Base-by-base conservation (phyloP, 2,888 invertebrate species). In the Lycaena phlaeas region DNA sequence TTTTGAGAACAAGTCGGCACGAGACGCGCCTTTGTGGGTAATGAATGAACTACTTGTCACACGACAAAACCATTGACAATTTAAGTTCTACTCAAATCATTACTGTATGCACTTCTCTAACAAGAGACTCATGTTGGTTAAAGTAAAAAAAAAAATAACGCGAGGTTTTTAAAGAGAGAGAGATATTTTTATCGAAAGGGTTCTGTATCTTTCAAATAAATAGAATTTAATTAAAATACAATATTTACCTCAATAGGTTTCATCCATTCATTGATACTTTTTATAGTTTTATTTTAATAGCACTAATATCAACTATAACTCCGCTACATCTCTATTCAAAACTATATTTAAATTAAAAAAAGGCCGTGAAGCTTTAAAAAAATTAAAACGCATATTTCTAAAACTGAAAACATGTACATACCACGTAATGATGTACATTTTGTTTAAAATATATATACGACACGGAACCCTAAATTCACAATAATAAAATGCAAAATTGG, bases 41-140 rank as follows among this genome's bases (percentile, higher is more conserved):
- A 5, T 38, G 18, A 27, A 29, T 28, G 30, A 34, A 34, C 40
- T 36, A 43, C 75, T 77, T 81, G 77, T 71, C 73, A 75, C 68
- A 64, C 56, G 64, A 70, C 71, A 68, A 72, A 69, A 65, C 60
- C 74, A 75, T 75, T 78, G 63, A 72, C 62, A 66, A 71, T 74
- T 75, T 67, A 66, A 62, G 63, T 57, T 49, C 29, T 41, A 45
- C 15, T 42, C 25, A 18, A n/a, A n/a, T n/a, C n/a, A n/a, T n/a
- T 38, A 18, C n/a, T 29, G n/a, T n/a, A n/a, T n/a, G 11, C 15
- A 29, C 14, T 12, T 26, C 22, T 26, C 12, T 27, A 15, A 27
- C 27, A 11, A 27, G 37, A 37, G 17, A 5, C 14, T 14, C 15
- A 7, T 12, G 27, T 9, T 15, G 11, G 27, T 38, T 11, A 27